Evolutionary conservation across 1,140 invertebrate species (phyloP).

Genomic region (Tribolium castaneum): DNA sequence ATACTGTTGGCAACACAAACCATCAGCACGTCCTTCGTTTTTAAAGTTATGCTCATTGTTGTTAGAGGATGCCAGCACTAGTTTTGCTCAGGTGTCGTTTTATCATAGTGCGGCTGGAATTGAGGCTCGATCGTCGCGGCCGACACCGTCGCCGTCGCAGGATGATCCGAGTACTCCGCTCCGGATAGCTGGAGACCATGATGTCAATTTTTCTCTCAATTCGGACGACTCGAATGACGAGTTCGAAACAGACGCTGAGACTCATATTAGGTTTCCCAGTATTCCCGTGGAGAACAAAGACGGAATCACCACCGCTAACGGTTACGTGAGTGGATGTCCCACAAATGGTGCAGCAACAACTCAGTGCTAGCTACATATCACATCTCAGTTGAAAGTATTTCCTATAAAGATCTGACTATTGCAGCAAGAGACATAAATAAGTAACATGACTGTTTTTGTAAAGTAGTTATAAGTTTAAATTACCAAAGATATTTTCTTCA

Average conservation of each 20-base stretch:
- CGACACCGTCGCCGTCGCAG: constrained; percentile 49
- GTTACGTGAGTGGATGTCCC: constrained; percentile 57
- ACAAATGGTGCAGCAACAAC: constrained; percentile 60
- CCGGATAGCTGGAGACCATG: constrained; percentile 45
- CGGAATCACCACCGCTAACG: constrained; percentile 58
- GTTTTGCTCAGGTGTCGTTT: constrained; percentile 80
- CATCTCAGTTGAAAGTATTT: constrained; percentile 47
- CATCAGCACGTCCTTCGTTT: constrained; percentile 83
- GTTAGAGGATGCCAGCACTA: constrained; percentile 69
- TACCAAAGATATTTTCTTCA: constrained; percentile 57
- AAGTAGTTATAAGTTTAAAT: constrained; percentile 53
- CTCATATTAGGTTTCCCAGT: constrained; percentile 57
- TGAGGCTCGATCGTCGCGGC: constrained; percentile 64
- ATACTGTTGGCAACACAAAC: constrained; percentile 87
- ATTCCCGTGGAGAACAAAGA: constrained; percentile 54
- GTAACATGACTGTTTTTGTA: constrained; percentile 38
- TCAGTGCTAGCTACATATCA: constrained; percentile 56
- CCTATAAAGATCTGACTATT: constrained; percentile 46
- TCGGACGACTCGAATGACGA: constrained; percentile 52
- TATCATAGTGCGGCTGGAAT: constrained; percentile 78
- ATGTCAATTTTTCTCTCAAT: constrained; percentile 49
- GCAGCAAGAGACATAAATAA: constrained; percentile 42
- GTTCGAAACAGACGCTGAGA: constrained; percentile 45
- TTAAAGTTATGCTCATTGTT: constrained; percentile 79
- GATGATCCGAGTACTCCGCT: constrained; percentile 58